phyloP scores from a whole-genome alignment of 2,888 invertebrate genomes.

The Rhogogaster chlorosoma region DNA sequence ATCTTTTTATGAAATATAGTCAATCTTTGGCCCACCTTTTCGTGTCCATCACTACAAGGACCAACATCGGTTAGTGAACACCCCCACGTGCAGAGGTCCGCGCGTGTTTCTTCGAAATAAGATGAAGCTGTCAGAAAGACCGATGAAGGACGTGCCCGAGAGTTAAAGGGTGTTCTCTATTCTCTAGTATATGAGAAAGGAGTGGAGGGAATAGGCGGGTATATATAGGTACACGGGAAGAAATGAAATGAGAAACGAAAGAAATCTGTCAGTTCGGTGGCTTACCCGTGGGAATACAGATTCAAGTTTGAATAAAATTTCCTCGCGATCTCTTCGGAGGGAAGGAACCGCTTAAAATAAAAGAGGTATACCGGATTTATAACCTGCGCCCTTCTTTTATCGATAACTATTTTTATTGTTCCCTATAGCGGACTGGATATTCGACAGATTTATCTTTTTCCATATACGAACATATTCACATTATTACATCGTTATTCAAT shows the following conservation, averaged over 20 bases:
- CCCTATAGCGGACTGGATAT: background rate
- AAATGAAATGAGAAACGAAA: slow-evolving; percentile 61
- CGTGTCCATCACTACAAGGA: background rate
- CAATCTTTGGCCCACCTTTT: background rate
- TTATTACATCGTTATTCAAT: background rate
- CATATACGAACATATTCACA: background rate
- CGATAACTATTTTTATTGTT: slow-evolving; percentile 35
- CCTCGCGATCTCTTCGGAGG: background rate
- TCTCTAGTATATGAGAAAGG: background rate
- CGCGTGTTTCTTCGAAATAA: slow-evolving; percentile 54
- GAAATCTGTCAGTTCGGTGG: slow-evolving; percentile 42
- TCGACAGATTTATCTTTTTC: background rate
- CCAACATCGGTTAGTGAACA: slow-evolving; percentile 7
- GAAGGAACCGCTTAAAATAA: slow-evolving; percentile 3
- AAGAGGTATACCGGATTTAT: slow-evolving; percentile 24
- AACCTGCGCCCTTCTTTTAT: background rate
- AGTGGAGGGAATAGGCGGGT: background rate
- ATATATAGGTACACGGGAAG: background rate
- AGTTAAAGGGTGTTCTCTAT: slow-evolving; percentile 27
- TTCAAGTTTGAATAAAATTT: slow-evolving; percentile 30
- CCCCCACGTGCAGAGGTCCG: background rate
- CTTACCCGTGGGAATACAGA: slow-evolving; percentile 10
- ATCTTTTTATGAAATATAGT: background rate
- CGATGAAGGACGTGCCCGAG: slow-evolving; percentile 68
- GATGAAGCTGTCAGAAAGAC: slow-evolving; percentile 75